Evolutionary conservation across 2,113 vertebrate species (phyloP).

Genomic region (Emberiza fucata): DNA sequence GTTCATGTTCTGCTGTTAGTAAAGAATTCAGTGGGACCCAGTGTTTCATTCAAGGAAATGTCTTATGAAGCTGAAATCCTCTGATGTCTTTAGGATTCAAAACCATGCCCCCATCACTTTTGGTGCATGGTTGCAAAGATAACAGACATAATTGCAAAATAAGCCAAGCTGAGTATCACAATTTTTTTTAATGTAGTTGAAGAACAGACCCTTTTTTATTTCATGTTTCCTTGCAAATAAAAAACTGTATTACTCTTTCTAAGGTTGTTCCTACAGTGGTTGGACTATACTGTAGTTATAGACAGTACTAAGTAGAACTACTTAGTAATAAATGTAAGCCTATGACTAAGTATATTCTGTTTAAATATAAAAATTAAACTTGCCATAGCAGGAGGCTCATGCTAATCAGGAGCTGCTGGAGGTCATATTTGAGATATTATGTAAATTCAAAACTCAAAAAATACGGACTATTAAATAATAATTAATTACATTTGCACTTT

Average conservation of each 20-base stretch:
- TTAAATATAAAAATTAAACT: background rate
- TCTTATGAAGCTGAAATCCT: background rate
- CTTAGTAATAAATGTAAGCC: background rate
- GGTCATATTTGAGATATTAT: slow-evolving; percentile 1
- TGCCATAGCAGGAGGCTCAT: background rate
- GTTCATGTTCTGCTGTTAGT: background rate
- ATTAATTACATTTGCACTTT: slow-evolving; percentile 44
- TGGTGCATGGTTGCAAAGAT: background rate
- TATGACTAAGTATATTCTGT: background rate
- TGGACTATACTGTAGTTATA: background rate
- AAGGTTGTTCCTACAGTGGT: background rate
- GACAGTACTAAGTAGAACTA: background rate
- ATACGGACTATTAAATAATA: background rate
- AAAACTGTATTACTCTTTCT: background rate
- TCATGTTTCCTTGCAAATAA: background rate
- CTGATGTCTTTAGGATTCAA: background rate
- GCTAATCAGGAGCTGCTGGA: slow-evolving; percentile 4
- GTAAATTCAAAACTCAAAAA: slow-evolving; percentile 18
- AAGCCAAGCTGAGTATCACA: background rate
- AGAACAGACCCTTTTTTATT: background rate
- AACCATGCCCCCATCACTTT: background rate
- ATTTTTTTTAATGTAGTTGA: background rate
- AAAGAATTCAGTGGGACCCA: background rate
- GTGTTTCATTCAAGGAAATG: background rate
- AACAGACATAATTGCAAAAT: background rate